A percentile compares a stretch with the other conserved stretches of the same genome.
Evolutionary conservation across 2,888 invertebrate species (phyloP).

Genomic region (Callosobruchus maculatus): DNA sequence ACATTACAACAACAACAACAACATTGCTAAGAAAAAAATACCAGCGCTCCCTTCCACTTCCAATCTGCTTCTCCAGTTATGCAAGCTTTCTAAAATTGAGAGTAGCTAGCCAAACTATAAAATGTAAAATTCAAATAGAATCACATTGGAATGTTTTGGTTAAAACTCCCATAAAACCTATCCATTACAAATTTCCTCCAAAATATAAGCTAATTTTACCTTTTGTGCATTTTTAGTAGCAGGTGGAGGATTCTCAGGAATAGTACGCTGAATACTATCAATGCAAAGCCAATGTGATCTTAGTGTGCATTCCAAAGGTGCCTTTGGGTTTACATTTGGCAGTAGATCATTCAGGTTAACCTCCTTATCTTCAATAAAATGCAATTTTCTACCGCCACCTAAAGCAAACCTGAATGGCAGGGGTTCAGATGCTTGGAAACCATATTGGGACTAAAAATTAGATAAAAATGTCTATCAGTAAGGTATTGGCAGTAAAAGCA

Average conservation of each 20-base stretch:
- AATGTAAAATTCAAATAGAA: too few species aligned
- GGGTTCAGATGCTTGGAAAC: conserved; percentile 80
- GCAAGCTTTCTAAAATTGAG: too few species aligned
- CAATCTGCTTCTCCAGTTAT: too few species aligned
- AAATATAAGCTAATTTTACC: conserved; percentile 34
- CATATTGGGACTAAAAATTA: conserved; percentile 85
- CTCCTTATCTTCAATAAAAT: conserved; percentile 95
- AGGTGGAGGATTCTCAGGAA: conserved; percentile 98
- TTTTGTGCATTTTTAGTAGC: conserved; percentile 79
- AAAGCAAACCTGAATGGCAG: conserved; percentile 94
- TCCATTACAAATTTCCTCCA: too few species aligned
- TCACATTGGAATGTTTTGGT: too few species aligned
- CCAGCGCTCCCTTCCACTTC: too few species aligned
- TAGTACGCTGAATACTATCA: conserved; percentile 95
- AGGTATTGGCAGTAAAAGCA: too few species aligned
- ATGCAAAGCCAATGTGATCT: conserved; percentile 96
- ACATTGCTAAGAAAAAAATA: too few species aligned
- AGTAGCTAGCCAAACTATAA: too few species aligned
- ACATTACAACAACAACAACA: too few species aligned
- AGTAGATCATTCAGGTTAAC: conserved; percentile 84
- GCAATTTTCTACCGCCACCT: conserved; percentile 92
- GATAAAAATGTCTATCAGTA: too few species aligned
- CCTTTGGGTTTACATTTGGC: conserved; percentile 75
- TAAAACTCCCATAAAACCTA: too few species aligned
- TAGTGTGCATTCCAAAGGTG: conserved; percentile 81